These are phyloP conservation scores for Neogobius melanostomus DNA, from an alignment of 2,113 vertebrate genomes.

Conservation along the genomic window DNA sequence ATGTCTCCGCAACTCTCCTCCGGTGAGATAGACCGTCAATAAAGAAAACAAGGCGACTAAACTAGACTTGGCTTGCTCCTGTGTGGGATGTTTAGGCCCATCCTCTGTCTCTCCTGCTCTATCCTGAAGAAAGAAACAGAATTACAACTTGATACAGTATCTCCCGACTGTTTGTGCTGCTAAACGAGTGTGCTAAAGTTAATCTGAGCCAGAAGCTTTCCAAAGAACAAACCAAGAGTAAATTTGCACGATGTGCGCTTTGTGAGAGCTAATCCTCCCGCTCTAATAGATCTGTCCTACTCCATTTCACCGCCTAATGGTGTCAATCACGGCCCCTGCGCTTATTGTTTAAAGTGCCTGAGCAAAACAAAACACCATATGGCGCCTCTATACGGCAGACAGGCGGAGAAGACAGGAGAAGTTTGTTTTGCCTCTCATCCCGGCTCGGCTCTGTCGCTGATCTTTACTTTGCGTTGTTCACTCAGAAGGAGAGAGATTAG, in stretches of 20 bases:
- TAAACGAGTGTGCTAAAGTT: slow-evolving; percentile 1
- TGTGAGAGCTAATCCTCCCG: slow-evolving; percentile 25
- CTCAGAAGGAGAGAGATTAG: slow-evolving; percentile 52
- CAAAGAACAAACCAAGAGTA: neutral
- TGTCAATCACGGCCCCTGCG: slow-evolving; percentile 27
- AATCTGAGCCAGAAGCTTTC: neutral
- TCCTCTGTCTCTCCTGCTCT: too few relatives aligned
- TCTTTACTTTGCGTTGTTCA: slow-evolving; percentile 43
- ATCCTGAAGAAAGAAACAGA: neutral
- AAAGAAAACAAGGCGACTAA: neutral
- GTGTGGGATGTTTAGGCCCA: too few relatives aligned
- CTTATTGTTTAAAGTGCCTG: slow-evolving; percentile 29
- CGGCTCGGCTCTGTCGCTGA: slow-evolving; percentile 32
- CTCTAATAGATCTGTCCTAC: slow-evolving; percentile 35
- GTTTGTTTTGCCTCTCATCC: slow-evolving; percentile 35
- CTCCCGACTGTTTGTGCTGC: neutral
- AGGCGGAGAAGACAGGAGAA: slow-evolving; percentile 14
- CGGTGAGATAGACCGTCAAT: too few relatives aligned
- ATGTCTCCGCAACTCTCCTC: too few relatives aligned
- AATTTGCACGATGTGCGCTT: neutral
- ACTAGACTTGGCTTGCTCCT: too few relatives aligned
- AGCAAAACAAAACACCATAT: slow-evolving; percentile 59
- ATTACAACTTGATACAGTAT: neutral
- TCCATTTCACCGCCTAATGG: slow-evolving; percentile 46
- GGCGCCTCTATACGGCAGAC: slow-evolving; percentile 22